Conservation (phyloP, 2,797 vertebrate genomes). For the Anomalospiza imberbis region DNA sequence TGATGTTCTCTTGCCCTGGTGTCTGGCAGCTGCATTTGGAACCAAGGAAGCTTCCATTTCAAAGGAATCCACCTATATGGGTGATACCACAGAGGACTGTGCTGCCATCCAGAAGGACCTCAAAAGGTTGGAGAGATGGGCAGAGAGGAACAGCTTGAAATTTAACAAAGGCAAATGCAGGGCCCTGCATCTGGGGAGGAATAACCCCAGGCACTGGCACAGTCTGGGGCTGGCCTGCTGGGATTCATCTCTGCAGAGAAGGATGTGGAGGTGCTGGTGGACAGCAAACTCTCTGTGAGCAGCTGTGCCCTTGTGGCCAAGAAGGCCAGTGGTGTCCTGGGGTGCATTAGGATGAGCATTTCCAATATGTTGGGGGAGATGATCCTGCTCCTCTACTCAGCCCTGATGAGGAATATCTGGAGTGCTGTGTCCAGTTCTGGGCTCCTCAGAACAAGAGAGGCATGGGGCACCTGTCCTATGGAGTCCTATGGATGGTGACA, state of each 20-base stretch:
- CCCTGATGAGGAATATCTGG: too few species aligned
- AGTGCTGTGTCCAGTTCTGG: neutral
- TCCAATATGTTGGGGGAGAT: accelerated
- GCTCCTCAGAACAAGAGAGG: neutral
- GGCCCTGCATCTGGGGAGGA: neutral
- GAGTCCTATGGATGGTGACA: neutral
- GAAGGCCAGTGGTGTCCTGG: neutral
- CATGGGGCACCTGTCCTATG: too few species aligned
- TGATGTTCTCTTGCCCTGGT: neutral
- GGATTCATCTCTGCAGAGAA: neutral
- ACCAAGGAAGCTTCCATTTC: neutral
- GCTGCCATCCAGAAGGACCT: neutral
- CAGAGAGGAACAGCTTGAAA: neutral
- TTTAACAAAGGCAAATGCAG: neutral
- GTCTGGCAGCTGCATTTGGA: neutral
- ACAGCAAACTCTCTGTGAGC: neutral
- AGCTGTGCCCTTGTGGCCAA: neutral
- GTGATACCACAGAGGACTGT: neutral
- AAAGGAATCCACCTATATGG: neutral
- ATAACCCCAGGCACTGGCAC: neutral
- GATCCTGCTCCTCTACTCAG: neutral
- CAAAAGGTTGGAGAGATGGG: neutral
- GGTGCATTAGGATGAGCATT: neutral
- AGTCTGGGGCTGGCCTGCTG: neutral
- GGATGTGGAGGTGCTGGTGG: neutral